These are phyloP conservation scores for Nycticorax nycticorax DNA, from an alignment of 2,113 vertebrate species.

Conservation along the genomic window DNA sequence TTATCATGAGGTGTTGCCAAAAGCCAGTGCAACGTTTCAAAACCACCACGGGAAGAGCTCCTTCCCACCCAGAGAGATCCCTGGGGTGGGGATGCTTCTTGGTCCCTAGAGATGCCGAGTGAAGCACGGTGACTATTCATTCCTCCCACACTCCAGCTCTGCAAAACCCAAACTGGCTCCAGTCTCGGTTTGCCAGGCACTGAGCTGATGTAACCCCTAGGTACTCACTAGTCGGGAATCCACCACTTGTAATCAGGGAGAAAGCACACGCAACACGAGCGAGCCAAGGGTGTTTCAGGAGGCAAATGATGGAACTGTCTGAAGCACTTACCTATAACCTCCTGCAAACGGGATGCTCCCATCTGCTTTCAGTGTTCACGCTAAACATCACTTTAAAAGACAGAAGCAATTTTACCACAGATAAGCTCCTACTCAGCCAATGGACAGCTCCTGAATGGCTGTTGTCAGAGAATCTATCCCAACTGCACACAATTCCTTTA, in stretches of 20 bases:
- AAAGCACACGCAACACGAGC: accelerated
- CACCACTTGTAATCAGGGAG: not conserved
- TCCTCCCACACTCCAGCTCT: not conserved
- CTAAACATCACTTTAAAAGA: not conserved
- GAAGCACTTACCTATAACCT: not conserved
- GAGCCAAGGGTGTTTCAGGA: not conserved
- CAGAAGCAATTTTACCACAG: not conserved
- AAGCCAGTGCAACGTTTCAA: not conserved
- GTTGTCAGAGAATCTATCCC: not conserved
- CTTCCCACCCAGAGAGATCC: not conserved
- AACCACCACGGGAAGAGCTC: not conserved
- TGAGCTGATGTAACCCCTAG: not conserved
- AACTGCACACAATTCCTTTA: not conserved
- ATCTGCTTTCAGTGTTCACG: not conserved
- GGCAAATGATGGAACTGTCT: not conserved
- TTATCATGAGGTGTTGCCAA: not conserved
- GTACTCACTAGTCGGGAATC: not conserved
- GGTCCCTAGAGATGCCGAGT: accelerated
- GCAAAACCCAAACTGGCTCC: not conserved
- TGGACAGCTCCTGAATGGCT: not conserved
- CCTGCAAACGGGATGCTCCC: not conserved
- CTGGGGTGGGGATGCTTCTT: not conserved
- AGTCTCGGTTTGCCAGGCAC: not conserved
- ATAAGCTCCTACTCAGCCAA: not conserved
- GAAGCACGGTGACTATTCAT: not conserved